Evolutionary conservation across 2,797 vertebrate species (phyloP), one percentile per base, ranked within the genome.

Genomic region (Rhinichthys osculus): DNA sequence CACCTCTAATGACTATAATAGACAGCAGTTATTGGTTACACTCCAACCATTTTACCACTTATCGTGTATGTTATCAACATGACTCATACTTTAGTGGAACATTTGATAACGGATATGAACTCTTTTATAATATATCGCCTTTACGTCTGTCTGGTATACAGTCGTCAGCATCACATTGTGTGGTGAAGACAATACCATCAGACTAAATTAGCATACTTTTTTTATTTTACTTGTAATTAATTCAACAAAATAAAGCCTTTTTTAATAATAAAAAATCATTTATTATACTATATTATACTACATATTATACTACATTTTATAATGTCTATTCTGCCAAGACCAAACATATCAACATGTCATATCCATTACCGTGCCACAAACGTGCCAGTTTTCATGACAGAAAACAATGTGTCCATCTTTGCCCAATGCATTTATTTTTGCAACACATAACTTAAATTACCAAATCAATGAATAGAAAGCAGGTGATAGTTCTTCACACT

Each of bases 31-130:
- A 62, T 27, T 62, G 35, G 52, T 62, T 42, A 78, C 76, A 27
- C 35, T 78, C 76, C 76, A 78, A 17, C 14, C 16, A 42, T 42
- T 62, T 78, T 7, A 59, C 76, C 23, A 78, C 33, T 78, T 40
- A 23, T 59, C 1, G 14, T 59, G 54, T 27, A 23, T 77, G 33
- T 33, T 57, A n/a, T 77, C 50, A 42, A 40, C 76, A 78, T 78
- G 35, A 59, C 14, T 27, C 76, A 78, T 78, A 59, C 21, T 57
- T 78, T 27, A 59, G 52, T 59, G 52, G 35, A 40, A 78, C 52
- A 78, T 78, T 78, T 78, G 52, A 33, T 57, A 57, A 54, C 35
- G 23, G 5, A 57, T 77, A 57, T 77, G 38, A 30, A 77, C 47
- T 54, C 1, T 57, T 77, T 77, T 21, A 16, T n/a, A 16, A 77